Percentiles rank a stretch among this genome's conserved stretches.
Evolutionary conservation across 2,888 invertebrate genomes (phyloP).

Genomic region (Mythimna ferrago): DNA sequence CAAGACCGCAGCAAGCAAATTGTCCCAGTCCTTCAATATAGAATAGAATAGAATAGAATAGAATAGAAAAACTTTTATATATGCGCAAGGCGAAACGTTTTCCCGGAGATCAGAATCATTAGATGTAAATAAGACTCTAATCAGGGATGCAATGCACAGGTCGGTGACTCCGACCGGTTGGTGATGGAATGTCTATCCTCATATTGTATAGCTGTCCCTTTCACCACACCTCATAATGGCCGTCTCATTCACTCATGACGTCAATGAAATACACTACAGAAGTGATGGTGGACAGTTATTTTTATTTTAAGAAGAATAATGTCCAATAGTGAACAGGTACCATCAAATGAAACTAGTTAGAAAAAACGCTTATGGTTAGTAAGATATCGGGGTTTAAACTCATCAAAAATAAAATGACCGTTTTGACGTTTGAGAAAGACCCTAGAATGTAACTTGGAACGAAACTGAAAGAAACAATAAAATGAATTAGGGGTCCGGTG

Average conservation of each 20-base stretch:
- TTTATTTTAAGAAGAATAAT: background rate
- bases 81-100: too few species aligned
- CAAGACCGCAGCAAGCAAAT: too few species aligned
- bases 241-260: constrained; percentile 48
- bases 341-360: background rate
- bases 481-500: too few species aligned
- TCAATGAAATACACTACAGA: constrained; percentile 13
- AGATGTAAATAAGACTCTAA: constrained; percentile 15
- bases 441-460: too few species aligned
- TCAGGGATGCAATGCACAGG: constrained; percentile 31
- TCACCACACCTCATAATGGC: constrained; percentile 6
- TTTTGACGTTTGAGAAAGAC: too few species aligned
- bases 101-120: background rate
- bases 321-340: background rate
- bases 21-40: too few species aligned
- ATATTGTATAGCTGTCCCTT: constrained; percentile 40
- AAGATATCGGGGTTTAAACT: too few species aligned
- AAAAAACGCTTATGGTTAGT: background rate
- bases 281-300: background rate
- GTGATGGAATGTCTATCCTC: constrained; percentile 48
- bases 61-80: too few species aligned
- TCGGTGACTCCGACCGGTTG: constrained; percentile 58
- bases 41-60: too few species aligned
- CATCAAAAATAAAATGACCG: too few species aligned
- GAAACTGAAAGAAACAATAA: too few species aligned